A percentile compares a stretch with the other conserved stretches of the same genome.
Conservation (phyloP, 2,113 vertebrate genomes). For the Melierax canorus region DNA sequence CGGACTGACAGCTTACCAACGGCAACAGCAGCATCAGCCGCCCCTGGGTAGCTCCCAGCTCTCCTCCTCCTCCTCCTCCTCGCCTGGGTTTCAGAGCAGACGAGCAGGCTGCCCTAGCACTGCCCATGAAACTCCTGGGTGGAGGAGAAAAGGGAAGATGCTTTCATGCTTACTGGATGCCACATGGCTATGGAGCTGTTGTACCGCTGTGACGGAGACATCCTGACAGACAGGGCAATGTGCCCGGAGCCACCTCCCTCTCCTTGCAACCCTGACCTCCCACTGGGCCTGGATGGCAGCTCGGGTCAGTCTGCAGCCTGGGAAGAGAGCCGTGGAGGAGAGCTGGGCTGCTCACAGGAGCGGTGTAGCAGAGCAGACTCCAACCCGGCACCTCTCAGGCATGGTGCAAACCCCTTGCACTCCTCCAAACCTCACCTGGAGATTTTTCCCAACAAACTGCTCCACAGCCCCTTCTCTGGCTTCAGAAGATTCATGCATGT, state of each 20-base stretch:
- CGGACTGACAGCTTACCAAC: background rate
- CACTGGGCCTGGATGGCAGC: background rate
- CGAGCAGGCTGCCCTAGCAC: background rate
- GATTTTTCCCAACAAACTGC: background rate
- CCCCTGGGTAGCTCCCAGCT: background rate
- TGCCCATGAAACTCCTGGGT: background rate
- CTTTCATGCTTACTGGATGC: background rate
- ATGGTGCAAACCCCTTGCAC: background rate
- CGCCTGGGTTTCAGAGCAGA: background rate
- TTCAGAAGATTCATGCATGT: background rate
- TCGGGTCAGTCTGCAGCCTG: rapidly evolving
- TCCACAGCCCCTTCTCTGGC: background rate
- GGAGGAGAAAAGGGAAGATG: background rate
- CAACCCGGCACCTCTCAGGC: background rate
- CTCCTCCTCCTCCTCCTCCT: background rate
- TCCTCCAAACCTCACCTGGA: background rate
- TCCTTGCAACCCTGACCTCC: background rate
- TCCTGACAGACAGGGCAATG: background rate
- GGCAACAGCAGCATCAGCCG: background rate
- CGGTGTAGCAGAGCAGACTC: background rate
- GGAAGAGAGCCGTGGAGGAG: background rate
- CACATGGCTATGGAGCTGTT: rapidly evolving
- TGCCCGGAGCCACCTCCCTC: background rate
- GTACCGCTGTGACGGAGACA: rapidly evolving
- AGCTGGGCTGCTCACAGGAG: background rate